Percentiles rank a stretch among this genome's conserved stretches.
Evolutionary conservation across 2,113 vertebrate species (phyloP).

Genomic region (Tragulus kanchil): DNA sequence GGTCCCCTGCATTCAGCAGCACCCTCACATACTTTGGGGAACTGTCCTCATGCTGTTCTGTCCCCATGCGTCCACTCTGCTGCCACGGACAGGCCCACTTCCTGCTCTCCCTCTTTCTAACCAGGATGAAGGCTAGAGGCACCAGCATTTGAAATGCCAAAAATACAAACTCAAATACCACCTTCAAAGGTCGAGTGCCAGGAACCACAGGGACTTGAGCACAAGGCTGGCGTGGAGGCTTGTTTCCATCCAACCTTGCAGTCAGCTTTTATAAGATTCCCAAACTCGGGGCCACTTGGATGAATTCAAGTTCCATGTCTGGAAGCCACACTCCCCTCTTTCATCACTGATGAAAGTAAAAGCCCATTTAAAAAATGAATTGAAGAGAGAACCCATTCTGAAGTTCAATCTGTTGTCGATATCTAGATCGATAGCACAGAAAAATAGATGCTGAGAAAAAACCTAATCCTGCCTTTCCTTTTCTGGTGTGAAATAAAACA

Average conservation of each 20-base stretch:
- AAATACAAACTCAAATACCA: constrained; percentile 16
- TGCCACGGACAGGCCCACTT: rapidly evolving
- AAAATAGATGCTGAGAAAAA: not conserved
- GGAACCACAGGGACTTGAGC: constrained; percentile 2
- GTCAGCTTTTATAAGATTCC: not conserved
- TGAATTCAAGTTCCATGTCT: not conserved
- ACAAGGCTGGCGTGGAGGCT: not conserved
- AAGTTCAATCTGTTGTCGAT: not conserved
- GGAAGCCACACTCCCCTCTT: not conserved
- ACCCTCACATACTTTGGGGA: rapidly evolving
- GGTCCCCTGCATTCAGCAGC: not conserved
- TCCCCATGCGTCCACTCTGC: not conserved
- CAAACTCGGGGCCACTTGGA: not conserved
- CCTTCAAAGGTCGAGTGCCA: constrained; percentile 3
- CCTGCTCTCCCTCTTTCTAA: not conserved
- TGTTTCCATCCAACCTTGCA: not conserved
- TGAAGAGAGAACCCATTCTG: not conserved
- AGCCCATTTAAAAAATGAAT: not conserved
- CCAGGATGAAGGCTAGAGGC: not conserved
- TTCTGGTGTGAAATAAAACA: constrained; percentile 24
- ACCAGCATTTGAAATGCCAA: constrained; percentile 11
- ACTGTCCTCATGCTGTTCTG: rapidly evolving
- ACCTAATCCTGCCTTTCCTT: not conserved
- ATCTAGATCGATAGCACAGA: not conserved
- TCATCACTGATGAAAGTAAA: constrained; percentile 13